Base-by-base conservation (phyloP, 2,797 vertebrate genomes). In the Avahi laniger region DNA sequence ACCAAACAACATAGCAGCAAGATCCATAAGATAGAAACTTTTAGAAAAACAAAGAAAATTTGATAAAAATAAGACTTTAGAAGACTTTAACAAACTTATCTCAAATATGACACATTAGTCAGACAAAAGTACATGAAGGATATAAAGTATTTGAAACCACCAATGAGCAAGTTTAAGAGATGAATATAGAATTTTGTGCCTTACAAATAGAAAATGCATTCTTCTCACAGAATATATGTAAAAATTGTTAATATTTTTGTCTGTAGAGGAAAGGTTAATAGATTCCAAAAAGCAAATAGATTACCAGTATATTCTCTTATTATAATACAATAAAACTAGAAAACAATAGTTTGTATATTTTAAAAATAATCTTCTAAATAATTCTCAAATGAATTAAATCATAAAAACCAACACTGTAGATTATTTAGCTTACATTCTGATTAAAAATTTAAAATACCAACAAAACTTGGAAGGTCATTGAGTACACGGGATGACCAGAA, bases 371-470 rank as follows among this genome's bases (percentile, higher is more conserved):
- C 33, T 72, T 88, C 43, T 41, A 75, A 94, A 67, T 78, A 72
- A 92, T 30, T 41, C 57, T 84, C 48, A 81, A 41, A 20, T 82
- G 82, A 85, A 57, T 41, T 46, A 82, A 93, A n/a, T 75, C 4
- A 89, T 85, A 46, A 65, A 93, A 97, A 50, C 15, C 20, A 85
- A 48, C 20, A 78, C 26, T 75, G n/a, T 67, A 61, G 41, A 54
- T 85, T 78, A 90, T 88, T 91, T 93, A 88, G 54, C 43, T 81
- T 92, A 38, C 30, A 92, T 96, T 96, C 78, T 82, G 67, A 72
- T 28, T 91, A 59, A 90, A 91, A 76, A 81, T 84, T 63, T 46
- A 7, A 70, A 78, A 85, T 61, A 48, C 59, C 78, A 86, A 59
- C 33, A 90, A 78, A 94, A 87, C 48, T 69, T 43, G 35, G 84